phyloP scores from a whole-genome alignment of 2,797 vertebrate genomes.

The Sebastes diaconus region DNA sequence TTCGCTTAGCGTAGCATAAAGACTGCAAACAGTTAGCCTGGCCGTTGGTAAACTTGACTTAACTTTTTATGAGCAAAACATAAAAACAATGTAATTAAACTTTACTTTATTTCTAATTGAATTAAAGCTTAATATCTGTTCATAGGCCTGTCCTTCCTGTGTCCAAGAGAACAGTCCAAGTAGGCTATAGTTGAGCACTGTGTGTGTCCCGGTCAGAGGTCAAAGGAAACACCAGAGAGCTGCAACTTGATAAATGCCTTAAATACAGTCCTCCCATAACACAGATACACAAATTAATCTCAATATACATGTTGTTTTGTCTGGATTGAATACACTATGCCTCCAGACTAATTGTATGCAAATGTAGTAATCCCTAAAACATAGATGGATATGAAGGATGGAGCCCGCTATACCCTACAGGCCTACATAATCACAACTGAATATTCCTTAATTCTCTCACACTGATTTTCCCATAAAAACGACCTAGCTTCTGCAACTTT shows the following conservation, averaged over 20 bases:
- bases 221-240: neutral
- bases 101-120: neutral
- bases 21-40: too few species aligned
- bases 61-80: neutral
- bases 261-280: neutral
- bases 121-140: neutral
- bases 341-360: neutral
- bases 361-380: neutral
- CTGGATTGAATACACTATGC: too few species aligned
- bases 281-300: neutral
- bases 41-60: neutral
- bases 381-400: neutral
- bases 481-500: neutral
- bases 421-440: neutral
- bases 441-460: neutral
- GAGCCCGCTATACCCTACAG: neutral
- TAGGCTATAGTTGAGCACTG: neutral
- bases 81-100: neutral
- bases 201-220: conserved; percentile 1
- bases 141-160: neutral
- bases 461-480: neutral
- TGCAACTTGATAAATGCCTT: neutral
- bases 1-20: neutral
- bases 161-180: neutral
- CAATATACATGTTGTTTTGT: too few species aligned